Evolutionary conservation across 2,888 invertebrate genomes (phyloP).

Genomic region (Rutpela maculata): DNA sequence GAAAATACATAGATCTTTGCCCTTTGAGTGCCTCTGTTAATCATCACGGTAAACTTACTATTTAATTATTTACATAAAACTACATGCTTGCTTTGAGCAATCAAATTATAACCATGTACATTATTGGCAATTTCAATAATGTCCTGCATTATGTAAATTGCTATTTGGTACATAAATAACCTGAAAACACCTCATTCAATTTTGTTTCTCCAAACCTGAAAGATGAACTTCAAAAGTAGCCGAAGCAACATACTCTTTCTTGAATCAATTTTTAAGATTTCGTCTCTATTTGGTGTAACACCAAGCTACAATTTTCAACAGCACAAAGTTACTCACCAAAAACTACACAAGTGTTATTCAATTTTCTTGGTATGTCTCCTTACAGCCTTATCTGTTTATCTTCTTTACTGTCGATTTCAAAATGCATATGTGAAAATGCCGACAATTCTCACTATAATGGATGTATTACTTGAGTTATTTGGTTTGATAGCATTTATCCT

Average conservation of each 20-base stretch:
- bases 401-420: neutral
- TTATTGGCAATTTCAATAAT: no score
- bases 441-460: neutral
- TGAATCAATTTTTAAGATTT: neutral
- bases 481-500: neutral
- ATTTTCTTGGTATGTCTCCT: neutral
- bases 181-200: no score
- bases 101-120: no score
- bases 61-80: no score
- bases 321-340: neutral
- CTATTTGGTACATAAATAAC: no score
- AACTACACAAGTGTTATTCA: constrained; percentile 7
- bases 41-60: no score
- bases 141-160: no score
- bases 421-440: neutral
- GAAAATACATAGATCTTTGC: no score
- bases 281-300: neutral
- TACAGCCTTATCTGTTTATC: neutral
- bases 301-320: neutral
- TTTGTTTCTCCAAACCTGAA: no score
- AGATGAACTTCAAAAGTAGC: no score
- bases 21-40: no score
- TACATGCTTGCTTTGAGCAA: no score
- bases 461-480: neutral
- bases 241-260: neutral